These are phyloP conservation scores for Bursaphelenchus mucronatus DNA, from an alignment of 1,140 invertebrate genomes.

Conservation along the genomic window DNA sequence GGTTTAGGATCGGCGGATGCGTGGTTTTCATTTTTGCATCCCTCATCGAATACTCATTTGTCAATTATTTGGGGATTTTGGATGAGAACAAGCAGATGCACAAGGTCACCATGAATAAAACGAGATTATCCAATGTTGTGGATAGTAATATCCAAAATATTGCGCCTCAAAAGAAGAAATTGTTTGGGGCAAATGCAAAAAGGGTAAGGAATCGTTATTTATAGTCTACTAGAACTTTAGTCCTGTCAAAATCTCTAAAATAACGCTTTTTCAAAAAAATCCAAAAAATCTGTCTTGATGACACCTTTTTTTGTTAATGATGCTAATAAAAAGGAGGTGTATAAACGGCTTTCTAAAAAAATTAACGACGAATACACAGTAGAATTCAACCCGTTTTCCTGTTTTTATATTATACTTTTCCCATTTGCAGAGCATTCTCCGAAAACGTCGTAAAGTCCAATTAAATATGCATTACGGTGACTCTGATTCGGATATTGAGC, in stretches of 20 bases:
- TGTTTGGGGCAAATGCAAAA: too few relatives aligned
- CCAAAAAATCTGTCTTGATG: too few relatives aligned
- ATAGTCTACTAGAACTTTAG: too few relatives aligned
- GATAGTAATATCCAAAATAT: conserved; percentile 43
- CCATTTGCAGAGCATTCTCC: conserved; percentile 33
- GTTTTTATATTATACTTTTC: conserved; percentile 2
- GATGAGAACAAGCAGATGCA: conserved; percentile 57
- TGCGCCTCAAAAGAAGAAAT: conserved; percentile 11
- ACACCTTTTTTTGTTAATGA: too few relatives aligned
- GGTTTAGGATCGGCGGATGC: conserved; percentile 75
- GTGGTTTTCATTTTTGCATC: conserved; percentile 82
- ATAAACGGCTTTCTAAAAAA: conserved; percentile 9
- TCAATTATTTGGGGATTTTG: conserved; percentile 72
- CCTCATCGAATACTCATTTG: conserved; percentile 88
- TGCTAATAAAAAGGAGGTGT: too few relatives aligned
- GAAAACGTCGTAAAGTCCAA: conserved; percentile 41
- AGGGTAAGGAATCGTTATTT: too few relatives aligned
- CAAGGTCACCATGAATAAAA: conserved; percentile 53
- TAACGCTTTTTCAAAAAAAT: too few relatives aligned
- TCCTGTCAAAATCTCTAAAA: too few relatives aligned
- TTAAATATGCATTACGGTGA: conserved; percentile 44
- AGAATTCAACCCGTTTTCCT: conserved; percentile 3
- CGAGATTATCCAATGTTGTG: conserved; percentile 55
- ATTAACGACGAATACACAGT: neutral
- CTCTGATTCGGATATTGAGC: conserved; percentile 39